Conservation (phyloP, 1,140 invertebrate species). For the Diorhabda elongata region DNA sequence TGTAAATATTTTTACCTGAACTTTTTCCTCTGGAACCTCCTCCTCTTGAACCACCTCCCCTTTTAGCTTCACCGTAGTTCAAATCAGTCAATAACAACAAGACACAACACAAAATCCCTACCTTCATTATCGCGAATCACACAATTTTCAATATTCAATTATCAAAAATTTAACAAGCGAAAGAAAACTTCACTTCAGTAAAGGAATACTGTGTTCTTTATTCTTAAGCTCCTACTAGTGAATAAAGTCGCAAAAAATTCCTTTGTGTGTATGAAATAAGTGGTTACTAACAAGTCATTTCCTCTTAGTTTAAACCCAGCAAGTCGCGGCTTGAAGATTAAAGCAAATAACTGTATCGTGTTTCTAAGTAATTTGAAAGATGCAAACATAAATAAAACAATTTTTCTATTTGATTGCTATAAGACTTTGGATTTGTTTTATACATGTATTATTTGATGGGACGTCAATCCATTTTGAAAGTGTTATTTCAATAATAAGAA, state of each 20-base stretch:
- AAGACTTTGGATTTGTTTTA: no score
- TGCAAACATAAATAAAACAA: background rate
- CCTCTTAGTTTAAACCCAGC: background rate
- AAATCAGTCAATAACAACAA: slow-evolving; percentile 6
- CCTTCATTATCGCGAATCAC: slow-evolving; percentile 4
- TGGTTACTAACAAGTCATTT: background rate
- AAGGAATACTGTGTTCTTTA: no score
- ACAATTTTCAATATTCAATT: no score
- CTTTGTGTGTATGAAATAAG: background rate
- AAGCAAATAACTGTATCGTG: background rate
- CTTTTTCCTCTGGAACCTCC: background rate
- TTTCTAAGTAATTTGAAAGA: background rate
- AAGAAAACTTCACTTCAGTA: no score
- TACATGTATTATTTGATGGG: no score
- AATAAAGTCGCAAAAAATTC: background rate
- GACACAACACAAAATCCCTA: slow-evolving; percentile 20
- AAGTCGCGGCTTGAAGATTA: background rate
- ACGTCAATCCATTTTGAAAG: no score
- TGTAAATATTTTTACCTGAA: slow-evolving; percentile 6
- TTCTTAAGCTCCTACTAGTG: no score
- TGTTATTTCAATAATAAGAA: no score
- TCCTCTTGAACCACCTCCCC: slow-evolving; percentile 9
- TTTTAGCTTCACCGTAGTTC: background rate
- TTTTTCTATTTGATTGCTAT: background rate
- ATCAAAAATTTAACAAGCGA: no score